Evolutionary conservation across 2,888 invertebrate species (phyloP), one percentile per base, ranked within the genome.

Genomic region (Drosophila cyrtoloma): DNA sequence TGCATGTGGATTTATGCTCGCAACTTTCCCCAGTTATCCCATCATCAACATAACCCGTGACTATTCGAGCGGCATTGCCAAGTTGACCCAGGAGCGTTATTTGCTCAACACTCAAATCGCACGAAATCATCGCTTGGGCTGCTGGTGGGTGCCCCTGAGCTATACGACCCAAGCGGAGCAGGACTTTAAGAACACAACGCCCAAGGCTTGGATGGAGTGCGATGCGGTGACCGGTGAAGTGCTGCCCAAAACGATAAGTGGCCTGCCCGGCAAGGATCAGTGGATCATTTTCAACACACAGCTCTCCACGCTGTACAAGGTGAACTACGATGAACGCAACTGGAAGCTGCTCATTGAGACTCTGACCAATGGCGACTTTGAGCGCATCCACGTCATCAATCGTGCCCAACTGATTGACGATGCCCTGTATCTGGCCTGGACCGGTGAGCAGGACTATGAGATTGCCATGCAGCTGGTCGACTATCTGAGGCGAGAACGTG

Each of bases 401-500:
- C 94, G 98, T 39, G 97, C 97, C 0, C 97, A 97, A 90, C 94
- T 99, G 26, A 94, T 99, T 56, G 96, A 97, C 60, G 98, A 99
- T 92, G 95, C 96, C 0, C 94, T 96, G 73, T 96, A 95, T 35
- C 57, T 93, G 77, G 96, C 96, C 30, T 95, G 95, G 95, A 93
- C 95, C 30, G 95, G 95, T 42, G 93, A 95, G 65, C 93, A 96
- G 22, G 94, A 95, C 74, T 97, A 97, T 82, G 94, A 94, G 5
- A 94, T 95, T 0, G 95, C 96, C 3, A 94, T 97, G 77, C 93
- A 93, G 3, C 82, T 95, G 28, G 87, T 94, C 3, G 92, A 93
- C 58, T 95, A 95, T 84, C 83, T 95, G 59, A 74, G 74, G 10
- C 86, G 92, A 1, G 94, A 95, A 75, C 91, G 89, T 0, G 93